A percentile compares a stretch with the other conserved stretches of the same genome.
phyloP scores from a whole-genome alignment of 2,797 vertebrate species.

The Cuniculus paca region DNA sequence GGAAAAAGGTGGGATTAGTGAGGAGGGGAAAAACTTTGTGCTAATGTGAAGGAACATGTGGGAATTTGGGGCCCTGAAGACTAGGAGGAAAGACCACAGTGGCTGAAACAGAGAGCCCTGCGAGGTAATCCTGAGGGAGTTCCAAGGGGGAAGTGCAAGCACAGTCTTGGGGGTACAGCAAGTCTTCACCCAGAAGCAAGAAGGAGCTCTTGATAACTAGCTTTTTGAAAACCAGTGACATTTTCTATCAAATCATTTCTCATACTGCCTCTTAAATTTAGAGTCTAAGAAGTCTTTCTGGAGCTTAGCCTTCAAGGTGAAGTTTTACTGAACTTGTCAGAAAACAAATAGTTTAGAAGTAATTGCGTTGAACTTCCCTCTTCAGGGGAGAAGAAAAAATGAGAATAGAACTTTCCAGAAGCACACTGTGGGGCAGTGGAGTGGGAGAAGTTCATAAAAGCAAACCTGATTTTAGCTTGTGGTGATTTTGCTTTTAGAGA shows the following conservation, averaged over 20 bases:
- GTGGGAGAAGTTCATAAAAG: neutral
- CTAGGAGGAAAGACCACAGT: neutral
- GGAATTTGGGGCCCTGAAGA: neutral
- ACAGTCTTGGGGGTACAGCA: neutral
- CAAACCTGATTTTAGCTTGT: neutral
- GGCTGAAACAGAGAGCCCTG: neutral
- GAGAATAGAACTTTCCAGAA: conserved; percentile 41
- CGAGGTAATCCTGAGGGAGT: neutral
- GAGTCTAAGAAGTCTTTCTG: neutral
- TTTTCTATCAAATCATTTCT: conserved; percentile 45
- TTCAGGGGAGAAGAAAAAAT: neutral
- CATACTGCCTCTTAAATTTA: neutral
- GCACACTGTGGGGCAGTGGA: neutral
- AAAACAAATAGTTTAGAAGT: conserved; percentile 15
- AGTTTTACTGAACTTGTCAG: neutral
- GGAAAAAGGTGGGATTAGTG: neutral
- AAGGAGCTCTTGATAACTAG: neutral
- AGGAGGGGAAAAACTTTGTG: neutral
- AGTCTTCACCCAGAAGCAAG: neutral
- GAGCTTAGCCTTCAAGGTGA: conserved; percentile 13
- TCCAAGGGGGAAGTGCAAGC: neutral
- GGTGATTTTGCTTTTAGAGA: neutral
- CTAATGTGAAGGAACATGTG: accelerated
- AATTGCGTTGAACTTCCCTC: neutral
- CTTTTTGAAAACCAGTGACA: neutral